phyloP scores from a whole-genome alignment of 2,113 vertebrate genomes.

The Amblyornis subalaris region DNA sequence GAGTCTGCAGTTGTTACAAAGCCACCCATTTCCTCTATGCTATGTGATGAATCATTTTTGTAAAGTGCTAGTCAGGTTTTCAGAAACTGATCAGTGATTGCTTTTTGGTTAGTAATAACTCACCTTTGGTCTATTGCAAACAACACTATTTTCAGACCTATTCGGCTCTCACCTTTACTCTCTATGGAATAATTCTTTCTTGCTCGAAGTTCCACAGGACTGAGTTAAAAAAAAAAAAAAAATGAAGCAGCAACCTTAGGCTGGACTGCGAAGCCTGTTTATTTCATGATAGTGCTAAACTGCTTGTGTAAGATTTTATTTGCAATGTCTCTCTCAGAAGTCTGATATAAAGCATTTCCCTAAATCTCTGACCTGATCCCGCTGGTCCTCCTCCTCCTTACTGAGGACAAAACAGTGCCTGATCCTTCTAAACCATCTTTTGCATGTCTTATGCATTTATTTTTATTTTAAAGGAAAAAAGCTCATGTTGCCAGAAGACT shows the following conservation, averaged over 20 bases:
- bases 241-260: not conserved
- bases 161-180: not conserved
- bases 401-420: not conserved
- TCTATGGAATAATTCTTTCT: not conserved
- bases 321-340: not conserved
- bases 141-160: not conserved
- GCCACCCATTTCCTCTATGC: not conserved
- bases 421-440: not conserved
- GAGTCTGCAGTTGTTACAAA: not conserved
- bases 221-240: not conserved
- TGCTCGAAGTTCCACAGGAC: not conserved
- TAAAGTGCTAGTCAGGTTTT: not conserved
- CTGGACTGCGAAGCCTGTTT: not conserved
- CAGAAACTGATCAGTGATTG: not conserved
- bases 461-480: not conserved
- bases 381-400: not conserved
- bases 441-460: not conserved
- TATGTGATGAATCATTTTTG: not conserved
- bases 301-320: not conserved
- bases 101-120: not conserved
- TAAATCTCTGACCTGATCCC: not conserved
- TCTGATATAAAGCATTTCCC: not conserved
- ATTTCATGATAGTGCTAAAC: not conserved
- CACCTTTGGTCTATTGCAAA: not conserved
- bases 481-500: not conserved